Percentiles rank a stretch among this genome's conserved stretches.
Evolutionary conservation across 2,113 vertebrate genomes (phyloP).

Genomic region (Manacus vitellinus): DNA sequence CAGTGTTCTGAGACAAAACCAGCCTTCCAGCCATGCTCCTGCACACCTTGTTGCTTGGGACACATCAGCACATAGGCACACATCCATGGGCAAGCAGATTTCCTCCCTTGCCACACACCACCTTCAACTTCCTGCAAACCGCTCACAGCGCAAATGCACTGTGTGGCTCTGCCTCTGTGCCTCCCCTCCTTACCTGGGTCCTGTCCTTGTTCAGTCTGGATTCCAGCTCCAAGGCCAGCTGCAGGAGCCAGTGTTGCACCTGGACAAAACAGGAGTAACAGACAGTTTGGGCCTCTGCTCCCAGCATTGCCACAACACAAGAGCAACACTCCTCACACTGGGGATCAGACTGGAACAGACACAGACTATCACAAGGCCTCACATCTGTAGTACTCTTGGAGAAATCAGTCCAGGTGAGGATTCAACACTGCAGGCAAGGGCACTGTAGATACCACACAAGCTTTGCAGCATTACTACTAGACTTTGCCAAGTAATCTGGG

Average conservation of each 20-base stretch:
- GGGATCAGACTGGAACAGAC: neutral
- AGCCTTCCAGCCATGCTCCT: neutral
- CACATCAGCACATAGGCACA: neutral
- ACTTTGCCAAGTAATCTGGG: neutral
- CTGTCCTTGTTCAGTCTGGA: conserved; percentile 90
- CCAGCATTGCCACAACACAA: neutral
- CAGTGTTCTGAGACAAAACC: neutral
- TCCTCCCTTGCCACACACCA: neutral
- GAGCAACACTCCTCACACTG: accelerated
- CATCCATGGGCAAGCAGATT: neutral
- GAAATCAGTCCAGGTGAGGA: neutral
- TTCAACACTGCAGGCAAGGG: neutral
- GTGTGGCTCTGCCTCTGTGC: accelerated
- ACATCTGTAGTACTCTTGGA: neutral
- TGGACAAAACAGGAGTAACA: conserved; percentile 46
- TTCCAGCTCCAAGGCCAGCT: conserved; percentile 91
- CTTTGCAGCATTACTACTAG: neutral
- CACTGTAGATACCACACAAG: neutral
- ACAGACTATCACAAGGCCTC: neutral
- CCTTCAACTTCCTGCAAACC: neutral
- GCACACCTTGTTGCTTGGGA: neutral
- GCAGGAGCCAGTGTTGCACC: conserved; percentile 94
- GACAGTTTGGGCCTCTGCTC: neutral
- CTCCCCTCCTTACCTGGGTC: conserved; percentile 80
- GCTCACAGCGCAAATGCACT: accelerated